Evolutionary conservation across 2,797 vertebrate species (phyloP).

Genomic region (Danio jaintianensis): DNA sequence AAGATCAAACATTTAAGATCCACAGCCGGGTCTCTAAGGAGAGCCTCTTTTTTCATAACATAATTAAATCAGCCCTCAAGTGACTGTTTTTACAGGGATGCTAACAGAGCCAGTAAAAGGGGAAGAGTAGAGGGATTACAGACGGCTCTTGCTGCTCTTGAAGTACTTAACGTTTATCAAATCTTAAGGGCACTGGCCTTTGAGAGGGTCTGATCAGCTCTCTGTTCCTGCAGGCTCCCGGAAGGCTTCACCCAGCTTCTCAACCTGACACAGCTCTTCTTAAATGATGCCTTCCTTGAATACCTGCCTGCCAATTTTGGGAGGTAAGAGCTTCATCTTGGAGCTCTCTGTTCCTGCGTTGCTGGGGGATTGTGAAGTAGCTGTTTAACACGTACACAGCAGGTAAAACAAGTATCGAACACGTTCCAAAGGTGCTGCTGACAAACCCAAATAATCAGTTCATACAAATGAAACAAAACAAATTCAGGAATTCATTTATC

Average conservation of each 20-base stretch:
- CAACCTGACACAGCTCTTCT: constrained; percentile 98
- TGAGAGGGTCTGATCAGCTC: constrained; percentile 49
- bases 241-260: constrained; percentile 99
- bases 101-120: constrained; percentile 32
- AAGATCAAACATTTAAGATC: constrained; percentile 5
- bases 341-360: constrained; percentile 2
- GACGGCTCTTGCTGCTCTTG: constrained; percentile 18
- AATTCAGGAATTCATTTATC: too few species aligned
- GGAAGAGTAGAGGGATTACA: constrained; percentile 53
- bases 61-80: constrained; percentile 38
- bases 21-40: constrained; percentile 1
- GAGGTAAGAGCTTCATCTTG: constrained; percentile 84
- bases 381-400: not conserved
- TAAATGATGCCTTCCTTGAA: constrained; percentile 99
- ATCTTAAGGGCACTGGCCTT: constrained; percentile 49
- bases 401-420: too few species aligned
- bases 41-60: constrained; percentile 19
- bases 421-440: too few species aligned
- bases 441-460: too few species aligned
- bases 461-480: too few species aligned
- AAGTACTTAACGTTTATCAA: constrained; percentile 51
- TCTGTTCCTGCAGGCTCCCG: constrained; percentile 84
- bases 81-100: constrained; percentile 16
- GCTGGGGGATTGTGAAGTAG: constrained; percentile 12
- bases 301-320: constrained; percentile 99